Evolutionary conservation across 2,888 invertebrate species (phyloP), one percentile per base, ranked within the genome.

Genomic region (Acleris cristana): DNA sequence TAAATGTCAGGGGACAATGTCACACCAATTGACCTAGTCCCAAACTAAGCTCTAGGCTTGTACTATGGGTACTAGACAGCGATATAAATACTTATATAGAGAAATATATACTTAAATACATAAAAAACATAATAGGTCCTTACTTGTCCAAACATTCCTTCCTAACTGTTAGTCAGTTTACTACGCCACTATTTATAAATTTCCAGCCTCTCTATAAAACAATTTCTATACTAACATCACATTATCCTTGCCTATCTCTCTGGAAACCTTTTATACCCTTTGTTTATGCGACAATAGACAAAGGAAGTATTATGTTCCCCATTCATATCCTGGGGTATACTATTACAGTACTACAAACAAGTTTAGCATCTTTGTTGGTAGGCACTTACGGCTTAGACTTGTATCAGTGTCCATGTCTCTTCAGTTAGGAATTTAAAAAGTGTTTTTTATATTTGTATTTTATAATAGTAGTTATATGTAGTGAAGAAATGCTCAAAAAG

Each of bases 401-500:
- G 81, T 70, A 53, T 71, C 62, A 64, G 74, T 65, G 57, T 58
- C 64, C 69, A 72, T 76, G 79, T 79, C 75, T 73, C 70, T 69
- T 73, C 63, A 67, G 72, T 70, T 71, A 34, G 30, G n/a, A 19
- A 51, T 61, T 34, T 53, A 44, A 59, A 34, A 49, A 8, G 26
- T 30, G 2, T 10, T 19, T 26, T 54, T 49, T 12, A 10, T 56
- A 4, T 2, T 6, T 3, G 44, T 48, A 6, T 48, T 48, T 48
- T 18, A 1, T 45, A 16, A 5, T 16, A n/a, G 6, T 48, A 8
- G 48, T 48, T 44, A n/a, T 44, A n/a, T 56, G 56, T 56, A 56
- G 56, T 40, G 16, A n/a, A 48, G 48, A 48, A 18, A 92, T 93
- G 93, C 82, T 93, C 73, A 92, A 91, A 81, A 92, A 90, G 74